Conservation (phyloP, 2,113 vertebrate genomes). For the Cavia porcellus region DNA sequence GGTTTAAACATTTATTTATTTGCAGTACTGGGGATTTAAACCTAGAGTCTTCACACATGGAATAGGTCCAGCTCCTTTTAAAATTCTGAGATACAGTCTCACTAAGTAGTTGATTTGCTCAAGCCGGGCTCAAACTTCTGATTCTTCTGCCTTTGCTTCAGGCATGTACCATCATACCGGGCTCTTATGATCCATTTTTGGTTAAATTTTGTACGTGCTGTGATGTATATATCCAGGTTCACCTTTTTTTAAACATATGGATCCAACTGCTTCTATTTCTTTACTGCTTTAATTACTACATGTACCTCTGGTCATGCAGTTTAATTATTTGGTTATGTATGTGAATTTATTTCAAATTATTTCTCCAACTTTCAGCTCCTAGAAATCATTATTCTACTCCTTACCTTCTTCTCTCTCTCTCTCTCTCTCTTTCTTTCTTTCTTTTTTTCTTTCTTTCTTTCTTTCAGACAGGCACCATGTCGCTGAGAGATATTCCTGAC, state of each 20-base stretch:
- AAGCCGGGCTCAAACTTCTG: not conserved
- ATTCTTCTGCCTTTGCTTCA: not conserved
- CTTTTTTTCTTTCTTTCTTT: no score
- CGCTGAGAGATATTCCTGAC: no score
- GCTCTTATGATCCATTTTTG: not conserved
- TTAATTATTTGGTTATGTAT: not conserved
- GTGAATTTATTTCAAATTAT: not conserved
- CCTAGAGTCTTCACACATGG: not conserved
- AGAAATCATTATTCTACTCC: not conserved
- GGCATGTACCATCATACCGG: not conserved
- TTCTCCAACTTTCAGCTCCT: not conserved
- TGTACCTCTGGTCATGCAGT: not conserved
- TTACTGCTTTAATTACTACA: not conserved
- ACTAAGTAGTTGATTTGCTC: not conserved
- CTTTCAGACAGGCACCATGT: no score
- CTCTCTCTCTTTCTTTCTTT: not conserved
- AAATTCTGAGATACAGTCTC: no score
- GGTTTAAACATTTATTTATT: not conserved
- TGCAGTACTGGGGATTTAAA: not conserved
- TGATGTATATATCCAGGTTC: not conserved
- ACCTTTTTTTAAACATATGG: not conserved
- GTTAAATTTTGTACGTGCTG: not conserved
- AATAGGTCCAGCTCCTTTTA: no score
- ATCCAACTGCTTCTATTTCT: slow-evolving; percentile 16
- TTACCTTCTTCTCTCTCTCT: no score